Conservation (phyloP, 2,888 invertebrate genomes). For the Caenorhabditis macrosperma region DNA sequence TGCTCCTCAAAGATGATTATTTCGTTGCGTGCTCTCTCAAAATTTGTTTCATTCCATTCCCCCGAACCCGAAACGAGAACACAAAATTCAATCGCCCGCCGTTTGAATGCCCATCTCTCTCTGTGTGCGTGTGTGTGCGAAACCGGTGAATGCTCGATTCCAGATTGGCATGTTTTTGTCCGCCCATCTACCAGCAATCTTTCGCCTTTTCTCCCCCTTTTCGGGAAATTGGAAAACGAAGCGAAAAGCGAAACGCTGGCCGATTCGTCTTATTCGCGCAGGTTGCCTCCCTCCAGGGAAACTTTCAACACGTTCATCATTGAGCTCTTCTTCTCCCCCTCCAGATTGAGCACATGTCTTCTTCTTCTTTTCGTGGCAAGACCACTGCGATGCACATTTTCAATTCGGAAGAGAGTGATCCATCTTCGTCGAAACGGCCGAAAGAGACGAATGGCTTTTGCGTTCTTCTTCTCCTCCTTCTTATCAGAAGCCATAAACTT, state of each 20-base stretch:
- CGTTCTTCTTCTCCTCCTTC: neutral
- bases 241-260: neutral
- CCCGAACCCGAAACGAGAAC: too few relatives aligned
- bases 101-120: too few relatives aligned
- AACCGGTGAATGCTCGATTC: too few relatives aligned
- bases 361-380: too few relatives aligned
- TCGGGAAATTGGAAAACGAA: neutral
- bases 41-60: too few relatives aligned
- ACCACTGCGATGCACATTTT: too few relatives aligned
- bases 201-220: neutral
- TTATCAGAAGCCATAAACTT: constrained; percentile 1
- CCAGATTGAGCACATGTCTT: neutral
- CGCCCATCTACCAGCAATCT: neutral
- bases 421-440: neutral
- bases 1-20: too few relatives aligned
- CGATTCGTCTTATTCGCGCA: constrained; percentile 17
- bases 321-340: constrained; percentile 7
- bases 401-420: neutral
- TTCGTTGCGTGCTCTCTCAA: too few relatives aligned
- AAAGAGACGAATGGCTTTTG: neutral
- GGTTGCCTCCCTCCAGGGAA: constrained; percentile 33
- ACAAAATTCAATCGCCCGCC: too few relatives aligned
- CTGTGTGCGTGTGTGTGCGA: too few relatives aligned
- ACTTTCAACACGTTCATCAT: constrained; percentile 29
- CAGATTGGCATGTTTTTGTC: constrained; percentile 1